A percentile compares a stretch with the other conserved stretches of the same genome.
Evolutionary conservation across 2,888 invertebrate genomes (phyloP).

Genomic region (Vannuccia rotundouncinata): DNA sequence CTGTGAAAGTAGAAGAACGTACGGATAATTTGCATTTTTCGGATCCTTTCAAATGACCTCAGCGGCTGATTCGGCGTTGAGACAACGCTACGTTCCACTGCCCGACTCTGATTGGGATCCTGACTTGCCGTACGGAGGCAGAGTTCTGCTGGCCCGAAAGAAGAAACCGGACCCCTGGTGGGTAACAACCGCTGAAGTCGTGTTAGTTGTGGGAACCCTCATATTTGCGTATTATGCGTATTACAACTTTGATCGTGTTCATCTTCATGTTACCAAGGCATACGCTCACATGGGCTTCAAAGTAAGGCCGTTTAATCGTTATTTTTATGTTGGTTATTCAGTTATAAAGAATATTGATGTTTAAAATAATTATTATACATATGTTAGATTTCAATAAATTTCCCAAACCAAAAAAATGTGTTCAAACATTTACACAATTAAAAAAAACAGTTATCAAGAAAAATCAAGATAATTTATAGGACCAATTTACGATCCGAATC

Average conservation of each 20-base stretch:
- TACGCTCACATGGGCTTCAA: slow-evolving; percentile 58
- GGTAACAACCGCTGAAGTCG: slow-evolving; percentile 46
- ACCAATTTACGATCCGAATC: too few species aligned
- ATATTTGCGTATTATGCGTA: slow-evolving; percentile 52
- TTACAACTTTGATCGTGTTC: slow-evolving; percentile 57
- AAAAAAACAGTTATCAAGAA: too few species aligned
- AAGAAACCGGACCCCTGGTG: slow-evolving; percentile 55
- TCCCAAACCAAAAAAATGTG: too few species aligned
- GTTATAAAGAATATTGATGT: too few species aligned
- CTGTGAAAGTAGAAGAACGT: too few species aligned
- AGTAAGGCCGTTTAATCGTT: background rate
- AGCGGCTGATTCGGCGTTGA: background rate
- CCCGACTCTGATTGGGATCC: slow-evolving; percentile 46
- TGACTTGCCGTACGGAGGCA: slow-evolving; percentile 57
- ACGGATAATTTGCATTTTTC: too few species aligned
- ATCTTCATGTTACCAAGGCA: slow-evolving; percentile 56
- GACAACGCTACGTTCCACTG: slow-evolving; percentile 28
- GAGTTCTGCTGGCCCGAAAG: slow-evolving; percentile 56
- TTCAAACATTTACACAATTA: too few species aligned
- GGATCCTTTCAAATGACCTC: slow-evolving; percentile 2
- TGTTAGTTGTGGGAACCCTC: slow-evolving; percentile 41
- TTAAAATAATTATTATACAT: too few species aligned
- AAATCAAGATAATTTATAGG: too few species aligned
- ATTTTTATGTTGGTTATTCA: too few species aligned
- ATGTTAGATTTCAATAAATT: too few species aligned